phyloP scores from a whole-genome alignment of 2,888 invertebrate genomes.

The Drosophila pegasa region DNA sequence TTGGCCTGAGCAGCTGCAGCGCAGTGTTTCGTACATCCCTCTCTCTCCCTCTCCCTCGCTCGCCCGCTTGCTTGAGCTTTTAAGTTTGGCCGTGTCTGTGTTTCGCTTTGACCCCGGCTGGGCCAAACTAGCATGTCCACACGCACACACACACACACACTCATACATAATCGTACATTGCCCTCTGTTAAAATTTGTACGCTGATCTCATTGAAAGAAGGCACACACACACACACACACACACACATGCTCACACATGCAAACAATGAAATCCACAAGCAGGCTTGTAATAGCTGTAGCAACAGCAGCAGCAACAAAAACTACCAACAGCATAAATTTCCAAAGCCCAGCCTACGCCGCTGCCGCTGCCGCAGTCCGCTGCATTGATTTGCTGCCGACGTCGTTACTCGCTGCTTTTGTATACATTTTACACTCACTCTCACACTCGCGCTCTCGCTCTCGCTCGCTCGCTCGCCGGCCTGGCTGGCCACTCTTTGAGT shows the following conservation, averaged over 20 bases:
- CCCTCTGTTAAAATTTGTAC: slow-evolving; percentile 65
- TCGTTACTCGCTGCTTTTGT: slow-evolving; percentile 44
- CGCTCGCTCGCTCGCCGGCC: slow-evolving; percentile 45
- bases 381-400: slow-evolving; percentile 42
- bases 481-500: slow-evolving; percentile 9
- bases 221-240: slow-evolving; percentile 32
- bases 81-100: slow-evolving; percentile 46
- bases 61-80: slow-evolving; percentile 42
- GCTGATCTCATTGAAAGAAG: slow-evolving; percentile 78
- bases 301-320: slow-evolving; percentile 36
- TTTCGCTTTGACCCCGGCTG: slow-evolving; percentile 50
- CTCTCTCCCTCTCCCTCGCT: background rate
- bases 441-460: slow-evolving; percentile 2
- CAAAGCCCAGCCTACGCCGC: slow-evolving; percentile 56
- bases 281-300: slow-evolving; percentile 52
- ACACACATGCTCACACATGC: slow-evolving; percentile 29
- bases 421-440: slow-evolving; percentile 13
- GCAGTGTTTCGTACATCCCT: background rate
- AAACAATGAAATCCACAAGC: slow-evolving; percentile 49
- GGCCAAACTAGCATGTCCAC: slow-evolving; percentile 22
- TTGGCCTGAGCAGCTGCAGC: slow-evolving; percentile 29
- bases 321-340: slow-evolving; percentile 53
- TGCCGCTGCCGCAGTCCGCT: slow-evolving; percentile 26
- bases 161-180: slow-evolving; percentile 70
- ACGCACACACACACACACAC: slow-evolving; percentile 23